These are phyloP conservation scores for Cosmopolites sordidus DNA, from an alignment of 2,888 invertebrate species.

Conservation along the genomic window DNA sequence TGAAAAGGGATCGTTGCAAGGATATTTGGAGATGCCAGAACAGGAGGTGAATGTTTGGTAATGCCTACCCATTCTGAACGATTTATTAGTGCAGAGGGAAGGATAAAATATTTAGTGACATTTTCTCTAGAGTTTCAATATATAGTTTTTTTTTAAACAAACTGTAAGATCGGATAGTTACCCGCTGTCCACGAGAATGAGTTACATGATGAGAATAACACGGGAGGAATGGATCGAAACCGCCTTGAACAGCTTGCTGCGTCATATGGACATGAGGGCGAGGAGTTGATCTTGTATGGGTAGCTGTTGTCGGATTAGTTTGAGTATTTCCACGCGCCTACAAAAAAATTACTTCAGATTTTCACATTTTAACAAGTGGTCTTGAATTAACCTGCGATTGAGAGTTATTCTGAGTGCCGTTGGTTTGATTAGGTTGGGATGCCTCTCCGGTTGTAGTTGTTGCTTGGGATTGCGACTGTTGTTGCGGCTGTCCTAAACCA, in stretches of 20 bases:
- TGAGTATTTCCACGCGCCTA: slow-evolving; percentile 51
- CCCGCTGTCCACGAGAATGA: slow-evolving; percentile 19
- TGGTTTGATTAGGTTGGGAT: slow-evolving; percentile 12
- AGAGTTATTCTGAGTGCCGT: slow-evolving; percentile 19
- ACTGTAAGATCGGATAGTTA: slow-evolving; percentile 6
- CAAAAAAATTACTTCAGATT: slow-evolving; percentile 1
- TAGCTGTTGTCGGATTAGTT: slow-evolving; percentile 67
- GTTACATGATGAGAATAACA: slow-evolving; percentile 69
- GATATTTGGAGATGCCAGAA: no score
- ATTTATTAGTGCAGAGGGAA: no score
- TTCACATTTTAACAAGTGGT: not conserved
- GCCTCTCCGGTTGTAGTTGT: slow-evolving; percentile 23
- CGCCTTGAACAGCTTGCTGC: slow-evolving; percentile 53
- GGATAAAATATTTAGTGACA: no score
- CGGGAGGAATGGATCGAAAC: slow-evolving; percentile 64
- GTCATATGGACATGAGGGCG: slow-evolving; percentile 66
- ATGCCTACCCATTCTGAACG: no score
- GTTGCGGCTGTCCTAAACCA: slow-evolving; percentile 44
- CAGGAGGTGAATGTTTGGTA: no score
- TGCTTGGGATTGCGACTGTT: slow-evolving; percentile 36
- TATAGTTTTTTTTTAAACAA: no score
- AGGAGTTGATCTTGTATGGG: slow-evolving; percentile 64
- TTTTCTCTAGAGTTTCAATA: no score
- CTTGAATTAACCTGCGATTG: slow-evolving; percentile 16
- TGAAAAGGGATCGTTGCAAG: no score